phyloP scores from a whole-genome alignment of 2,888 invertebrate genomes.

The Lamellibrachia columna region DNA sequence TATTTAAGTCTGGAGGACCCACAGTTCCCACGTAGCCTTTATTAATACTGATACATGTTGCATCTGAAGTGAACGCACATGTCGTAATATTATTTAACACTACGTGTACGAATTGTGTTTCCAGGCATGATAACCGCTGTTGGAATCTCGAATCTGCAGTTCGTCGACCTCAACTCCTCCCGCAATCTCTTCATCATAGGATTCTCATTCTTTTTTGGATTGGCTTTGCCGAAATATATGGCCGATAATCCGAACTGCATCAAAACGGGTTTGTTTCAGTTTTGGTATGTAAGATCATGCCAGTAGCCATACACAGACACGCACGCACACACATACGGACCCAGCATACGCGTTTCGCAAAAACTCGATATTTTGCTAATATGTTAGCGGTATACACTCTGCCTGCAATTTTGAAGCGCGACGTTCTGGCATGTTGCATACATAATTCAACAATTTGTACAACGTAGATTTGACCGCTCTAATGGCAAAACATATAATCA shows the following conservation, averaged over 20 bases:
- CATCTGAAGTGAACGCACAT: not conserved
- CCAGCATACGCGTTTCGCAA: not conserved
- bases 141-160: slow-evolving; percentile 61
- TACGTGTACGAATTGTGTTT: not conserved
- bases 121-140: slow-evolving; percentile 62
- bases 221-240: slow-evolving; percentile 68
- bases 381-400: no score
- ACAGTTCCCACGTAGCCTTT: not conserved
- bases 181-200: slow-evolving; percentile 90
- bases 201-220: slow-evolving; percentile 85
- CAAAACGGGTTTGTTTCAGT: slow-evolving; percentile 49
- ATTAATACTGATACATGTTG: not conserved
- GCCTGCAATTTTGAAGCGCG: no score
- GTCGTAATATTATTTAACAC: not conserved
- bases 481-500: no score
- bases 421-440: no score
- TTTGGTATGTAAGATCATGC: not conserved
- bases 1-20: no score
- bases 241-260: slow-evolving; percentile 39
- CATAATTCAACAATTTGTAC: no score
- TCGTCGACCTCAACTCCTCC: slow-evolving; percentile 81
- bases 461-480: no score
- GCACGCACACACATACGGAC: not conserved
- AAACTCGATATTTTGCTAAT: no score
- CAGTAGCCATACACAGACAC: no score